Evolutionary conservation across 1,140 invertebrate species (phyloP), one percentile per base, ranked within the genome.

Genomic region (Mya arenaria): DNA sequence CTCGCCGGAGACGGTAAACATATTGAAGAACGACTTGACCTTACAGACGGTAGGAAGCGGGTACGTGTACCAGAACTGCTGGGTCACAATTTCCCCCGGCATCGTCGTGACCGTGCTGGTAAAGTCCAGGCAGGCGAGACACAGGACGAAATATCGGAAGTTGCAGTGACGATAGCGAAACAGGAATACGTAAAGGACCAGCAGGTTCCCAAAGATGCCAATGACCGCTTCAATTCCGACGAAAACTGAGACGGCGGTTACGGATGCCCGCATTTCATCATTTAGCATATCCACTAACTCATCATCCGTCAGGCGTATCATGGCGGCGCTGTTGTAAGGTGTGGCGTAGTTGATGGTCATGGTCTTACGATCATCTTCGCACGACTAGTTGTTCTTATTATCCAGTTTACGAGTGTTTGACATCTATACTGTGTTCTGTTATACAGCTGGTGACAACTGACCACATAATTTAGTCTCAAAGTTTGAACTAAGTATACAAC

Each of bases 11-110:
- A 86, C 84, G 28, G 84, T 86, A 60, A 88, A 86, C n/a, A 81
- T 34, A 44, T 85, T 86, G 23, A 85, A 75, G 56, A 77, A 82
- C 15, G 84, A 68, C 17, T 86, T 62, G 4, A 84, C 44, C 44
- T 88, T 85, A 41, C 87, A 88, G 19, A 85, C 30, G 55, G 52
- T 36, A 8, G 72, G 66, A 4, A 48, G 32, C 0, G 77, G 84
- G 69, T 87, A 88, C 0, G 83, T 87, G 86, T 87, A 88, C 83
- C 86, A 87, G 68, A 77, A 74, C 0, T 72, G 37, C 73, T 87
- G 85, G 66, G 87, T 86, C 1, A 87, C 73, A n/a, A 87, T 81
- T 58, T 88, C 87, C 19, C 84, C 86, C 25, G 87, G 87, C 25
- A 88, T 87, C 32, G 84, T 83, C 0, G 85, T 79, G 19, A 79